Percentiles rank a stretch among this genome's conserved stretches.
These are phyloP conservation scores for Actinostola sp. DNA, from an alignment of 92 coral and sea anemone genomes.

Conservation along the genomic window DNA sequence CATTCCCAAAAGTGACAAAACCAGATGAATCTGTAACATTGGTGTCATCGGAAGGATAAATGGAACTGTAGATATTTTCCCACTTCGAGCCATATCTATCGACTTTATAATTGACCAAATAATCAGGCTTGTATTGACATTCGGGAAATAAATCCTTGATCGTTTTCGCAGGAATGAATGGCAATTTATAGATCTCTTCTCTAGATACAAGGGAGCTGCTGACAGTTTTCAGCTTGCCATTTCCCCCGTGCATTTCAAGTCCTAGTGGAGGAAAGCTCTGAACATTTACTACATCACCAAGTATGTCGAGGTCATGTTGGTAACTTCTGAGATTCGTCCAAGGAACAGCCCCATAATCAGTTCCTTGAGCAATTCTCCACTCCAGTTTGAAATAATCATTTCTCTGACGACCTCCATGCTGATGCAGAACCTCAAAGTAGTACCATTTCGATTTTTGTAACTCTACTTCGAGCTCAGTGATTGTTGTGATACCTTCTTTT, in stretches of 20 bases:
- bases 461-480: too few species aligned
- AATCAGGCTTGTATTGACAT: slow-evolving; percentile 40
- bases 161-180: slow-evolving; percentile 52
- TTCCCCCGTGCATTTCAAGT: slow-evolving; percentile 44
- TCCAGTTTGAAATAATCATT: slow-evolving; percentile 29
- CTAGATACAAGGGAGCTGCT: slow-evolving; percentile 11
- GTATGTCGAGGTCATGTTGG: slow-evolving; percentile 50
- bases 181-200: slow-evolving; percentile 52
- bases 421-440: slow-evolving; percentile 69
- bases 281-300: slow-evolving; percentile 39
- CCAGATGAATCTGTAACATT: slow-evolving; percentile 22
- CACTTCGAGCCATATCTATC: slow-evolving; percentile 62
- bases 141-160: slow-evolving; percentile 61
- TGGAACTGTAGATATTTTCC: slow-evolving; percentile 77
- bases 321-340: slow-evolving; percentile 28
- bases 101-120: slow-evolving; percentile 37
- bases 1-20: slow-evolving; percentile 79
- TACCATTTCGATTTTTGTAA: too few species aligned
- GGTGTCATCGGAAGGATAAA: slow-evolving; percentile 68
- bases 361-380: slow-evolving; percentile 55
- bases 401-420: slow-evolving; percentile 36
- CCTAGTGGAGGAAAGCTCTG: slow-evolving; percentile 19
- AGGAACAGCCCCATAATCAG: slow-evolving; percentile 34
- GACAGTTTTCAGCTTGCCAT: slow-evolving; percentile 1
- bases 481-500: too few species aligned